Base-by-base conservation (phyloP, 2,888 invertebrate genomes). In the Acheta domesticus region DNA sequence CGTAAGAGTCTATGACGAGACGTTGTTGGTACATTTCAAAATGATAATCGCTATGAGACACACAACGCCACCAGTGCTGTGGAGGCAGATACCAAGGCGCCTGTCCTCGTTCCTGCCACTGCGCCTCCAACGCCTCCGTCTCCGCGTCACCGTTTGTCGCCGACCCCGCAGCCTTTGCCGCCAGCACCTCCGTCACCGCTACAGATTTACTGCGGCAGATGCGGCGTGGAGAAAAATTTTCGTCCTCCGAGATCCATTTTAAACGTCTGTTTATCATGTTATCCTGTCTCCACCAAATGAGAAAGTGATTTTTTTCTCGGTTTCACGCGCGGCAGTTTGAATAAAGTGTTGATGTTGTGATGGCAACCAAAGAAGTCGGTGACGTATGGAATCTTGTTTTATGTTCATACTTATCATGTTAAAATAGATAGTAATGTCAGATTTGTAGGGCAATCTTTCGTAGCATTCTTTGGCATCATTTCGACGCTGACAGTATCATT, bases 191-290 rank as follows among this genome's bases (percentile, higher is more conserved):
- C 14, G 62, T n/a, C 16, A 8, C 62, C 16, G 62, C 62, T 62
- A 62, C 62, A 14, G 62, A 62, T 62, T 62, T 62, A 62, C n/a
- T 14, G 62, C 62, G 62, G 62, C 62, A 62, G 62, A 62, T 62
- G 62, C n/a, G 62, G 16, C n/a, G 62, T 5, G 14, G 36, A 19
- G 16, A 62, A 62, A 3, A 14, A 19, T 62, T 62, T 62, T 62
- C 62, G 14, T n/a, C 14, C 62, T 62, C 62, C 62, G 16, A n/a
- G 62, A 14, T n/a, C n/a, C 62, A n/a, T 62, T 62, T 62, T 62
- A 62, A 36, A 62, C 62, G 62, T 62, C 62, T 62, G 62, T 62
- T 62, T 62, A 62, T 62, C 62, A 62, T 62, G 62, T 62, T 62
- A 62, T 14, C n/a, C 62, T 62, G 62, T 62, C 62, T n/a, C 62